Conservation (phyloP, 2,113 vertebrate species). For the Barnardius zonarius region DNA sequence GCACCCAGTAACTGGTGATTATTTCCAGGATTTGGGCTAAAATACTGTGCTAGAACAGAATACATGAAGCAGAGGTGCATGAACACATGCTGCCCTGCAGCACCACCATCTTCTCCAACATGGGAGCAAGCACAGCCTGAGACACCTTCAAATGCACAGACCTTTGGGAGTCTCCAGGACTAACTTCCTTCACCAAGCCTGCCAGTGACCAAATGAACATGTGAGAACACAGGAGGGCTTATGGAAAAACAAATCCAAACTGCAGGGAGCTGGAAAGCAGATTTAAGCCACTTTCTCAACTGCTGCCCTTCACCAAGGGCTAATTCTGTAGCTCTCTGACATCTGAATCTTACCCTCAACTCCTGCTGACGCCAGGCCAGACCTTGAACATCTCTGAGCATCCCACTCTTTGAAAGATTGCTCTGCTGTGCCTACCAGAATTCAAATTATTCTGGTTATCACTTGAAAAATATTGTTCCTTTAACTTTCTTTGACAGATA, state of each 20-base stretch:
- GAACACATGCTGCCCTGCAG: neutral
- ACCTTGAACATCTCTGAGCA: neutral
- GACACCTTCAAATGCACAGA: too few species aligned
- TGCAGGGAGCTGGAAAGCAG: neutral
- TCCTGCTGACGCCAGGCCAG: neutral
- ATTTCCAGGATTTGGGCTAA: neutral
- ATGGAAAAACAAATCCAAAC: neutral
- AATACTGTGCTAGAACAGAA: too few species aligned
- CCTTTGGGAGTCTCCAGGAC: rapidly evolving
- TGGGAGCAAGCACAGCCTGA: rapidly evolving
- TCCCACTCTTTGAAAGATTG: neutral
- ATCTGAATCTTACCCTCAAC: neutral
- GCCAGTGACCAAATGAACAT: rapidly evolving
- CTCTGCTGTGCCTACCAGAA: neutral
- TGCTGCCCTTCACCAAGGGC: neutral
- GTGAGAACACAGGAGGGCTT: rapidly evolving
- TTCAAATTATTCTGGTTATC: neutral
- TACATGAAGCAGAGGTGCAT: rapidly evolving
- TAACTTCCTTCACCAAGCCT: neutral
- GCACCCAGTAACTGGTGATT: neutral
- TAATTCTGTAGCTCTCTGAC: neutral
- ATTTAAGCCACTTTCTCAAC: neutral
- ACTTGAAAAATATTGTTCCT: neutral
- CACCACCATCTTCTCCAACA: rapidly evolving
- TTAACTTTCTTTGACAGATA: neutral